Conservation (phyloP, 1,140 invertebrate species). For the Amyelois transitella region DNA sequence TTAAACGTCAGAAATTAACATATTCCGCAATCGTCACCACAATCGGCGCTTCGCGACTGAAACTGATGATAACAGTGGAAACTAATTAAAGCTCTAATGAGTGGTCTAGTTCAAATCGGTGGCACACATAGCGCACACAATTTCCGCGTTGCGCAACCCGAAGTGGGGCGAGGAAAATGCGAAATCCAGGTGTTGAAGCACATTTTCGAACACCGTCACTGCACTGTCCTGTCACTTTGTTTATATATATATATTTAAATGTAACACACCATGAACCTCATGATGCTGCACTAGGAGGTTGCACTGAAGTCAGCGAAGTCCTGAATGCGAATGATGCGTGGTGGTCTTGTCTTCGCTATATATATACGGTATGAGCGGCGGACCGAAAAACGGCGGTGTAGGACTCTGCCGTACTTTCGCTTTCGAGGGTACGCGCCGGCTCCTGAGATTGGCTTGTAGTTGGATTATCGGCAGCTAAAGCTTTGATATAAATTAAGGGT, state of each 20-base stretch:
- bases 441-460: constrained; percentile 39
- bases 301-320: constrained; percentile 73
- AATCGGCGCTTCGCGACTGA: not conserved
- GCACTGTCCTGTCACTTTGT: constrained; percentile 7
- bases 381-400: constrained; percentile 60
- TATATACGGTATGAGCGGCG: constrained; percentile 64
- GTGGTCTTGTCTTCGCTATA: constrained; percentile 60
- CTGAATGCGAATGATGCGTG: constrained; percentile 74
- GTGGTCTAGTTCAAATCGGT: constrained; percentile 17
- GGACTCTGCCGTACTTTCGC: constrained; percentile 73
- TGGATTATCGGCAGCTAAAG: not conserved
- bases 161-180: constrained; percentile 26
- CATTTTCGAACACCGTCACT: constrained; percentile 23
- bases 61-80: not conserved
- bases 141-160: constrained; percentile 40
- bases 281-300: constrained; percentile 70
- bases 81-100: constrained; percentile 31
- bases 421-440: constrained; percentile 51
- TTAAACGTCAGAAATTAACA: too few relatives aligned
- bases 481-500: not conserved
- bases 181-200: constrained; percentile 31
- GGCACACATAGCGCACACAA: constrained; percentile 31
- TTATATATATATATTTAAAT: constrained; percentile 28
- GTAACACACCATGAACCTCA: constrained; percentile 73
- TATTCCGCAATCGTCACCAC: too few relatives aligned